These are phyloP conservation scores for Phalacrocorax carbo DNA, from an alignment of 2,113 vertebrate species.

Conservation along the genomic window DNA sequence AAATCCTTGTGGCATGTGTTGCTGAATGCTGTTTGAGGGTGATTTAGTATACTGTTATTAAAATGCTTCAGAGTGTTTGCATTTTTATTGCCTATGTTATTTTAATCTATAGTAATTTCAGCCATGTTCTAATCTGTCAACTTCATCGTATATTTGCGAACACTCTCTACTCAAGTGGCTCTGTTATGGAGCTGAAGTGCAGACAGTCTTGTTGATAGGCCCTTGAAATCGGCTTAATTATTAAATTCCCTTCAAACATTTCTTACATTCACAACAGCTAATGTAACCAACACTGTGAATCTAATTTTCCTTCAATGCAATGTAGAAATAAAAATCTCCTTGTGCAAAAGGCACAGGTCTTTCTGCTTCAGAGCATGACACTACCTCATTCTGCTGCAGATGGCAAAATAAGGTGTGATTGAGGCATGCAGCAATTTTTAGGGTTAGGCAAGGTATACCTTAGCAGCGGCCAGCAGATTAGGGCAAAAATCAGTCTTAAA, in stretches of 20 bases:
- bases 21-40: neutral
- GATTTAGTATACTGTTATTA: neutral
- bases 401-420: neutral
- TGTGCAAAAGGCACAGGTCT: neutral
- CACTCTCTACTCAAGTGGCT: constrained; percentile 22
- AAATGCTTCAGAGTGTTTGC: constrained; percentile 9
- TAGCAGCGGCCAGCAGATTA: neutral
- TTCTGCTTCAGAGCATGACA: neutral
- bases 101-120: constrained; percentile 43
- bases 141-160: neutral
- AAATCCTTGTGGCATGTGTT: neutral
- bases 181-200: neutral
- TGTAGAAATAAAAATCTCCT: neutral
- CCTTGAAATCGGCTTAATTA: constrained; percentile 59
- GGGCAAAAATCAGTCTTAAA: neutral
- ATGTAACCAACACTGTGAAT: neutral
- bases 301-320: neutral
- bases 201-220: constrained; percentile 9
- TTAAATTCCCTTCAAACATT: constrained; percentile 34
- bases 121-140: neutral
- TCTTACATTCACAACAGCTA: neutral
- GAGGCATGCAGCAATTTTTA: neutral
- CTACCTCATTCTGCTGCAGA: neutral
- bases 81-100: constrained; percentile 35
- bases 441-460: neutral